These are phyloP conservation scores for Junonia oenone DNA, from an alignment of 2,888 invertebrate species.

Conservation along the genomic window DNA sequence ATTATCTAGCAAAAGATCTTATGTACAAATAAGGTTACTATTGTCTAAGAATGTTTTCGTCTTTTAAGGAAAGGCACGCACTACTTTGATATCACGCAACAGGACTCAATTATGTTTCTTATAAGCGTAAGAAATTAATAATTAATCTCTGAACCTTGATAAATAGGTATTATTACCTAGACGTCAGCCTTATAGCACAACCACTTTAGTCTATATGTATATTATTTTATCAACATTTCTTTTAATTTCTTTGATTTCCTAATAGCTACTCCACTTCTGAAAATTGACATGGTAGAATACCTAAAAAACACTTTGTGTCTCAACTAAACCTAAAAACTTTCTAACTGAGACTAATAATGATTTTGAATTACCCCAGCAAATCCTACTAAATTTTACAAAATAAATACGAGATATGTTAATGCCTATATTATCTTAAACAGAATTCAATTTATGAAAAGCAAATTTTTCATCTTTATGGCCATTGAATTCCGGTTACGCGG, in stretches of 20 bases:
- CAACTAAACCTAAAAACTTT: too few species aligned
- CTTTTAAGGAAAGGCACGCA: neutral
- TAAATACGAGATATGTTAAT: neutral
- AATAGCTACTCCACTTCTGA: too few species aligned
- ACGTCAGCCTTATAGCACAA: neutral
- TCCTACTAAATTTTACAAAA: too few species aligned
- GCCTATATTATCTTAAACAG: constrained; percentile 1
- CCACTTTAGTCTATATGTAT: too few species aligned
- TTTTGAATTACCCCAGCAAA: too few species aligned
- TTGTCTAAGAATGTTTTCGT: neutral
- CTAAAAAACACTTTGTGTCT: too few species aligned
- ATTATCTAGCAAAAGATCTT: neutral
- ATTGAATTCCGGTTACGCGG: constrained; percentile 28
- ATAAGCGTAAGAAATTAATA: neutral
- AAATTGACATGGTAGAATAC: too few species aligned
- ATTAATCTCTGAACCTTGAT: neutral
- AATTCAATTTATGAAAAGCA: constrained; percentile 25
- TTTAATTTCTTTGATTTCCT: too few species aligned
- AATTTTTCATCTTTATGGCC: constrained; percentile 29
- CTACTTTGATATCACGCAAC: neutral
- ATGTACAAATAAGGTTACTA: neutral
- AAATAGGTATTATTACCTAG: too few species aligned
- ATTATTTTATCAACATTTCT: too few species aligned
- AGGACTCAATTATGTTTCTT: neutral
- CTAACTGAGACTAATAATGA: too few species aligned